Evolutionary conservation across 2,888 invertebrate genomes (phyloP).

Genomic region (Malachius bipustulatus): DNA sequence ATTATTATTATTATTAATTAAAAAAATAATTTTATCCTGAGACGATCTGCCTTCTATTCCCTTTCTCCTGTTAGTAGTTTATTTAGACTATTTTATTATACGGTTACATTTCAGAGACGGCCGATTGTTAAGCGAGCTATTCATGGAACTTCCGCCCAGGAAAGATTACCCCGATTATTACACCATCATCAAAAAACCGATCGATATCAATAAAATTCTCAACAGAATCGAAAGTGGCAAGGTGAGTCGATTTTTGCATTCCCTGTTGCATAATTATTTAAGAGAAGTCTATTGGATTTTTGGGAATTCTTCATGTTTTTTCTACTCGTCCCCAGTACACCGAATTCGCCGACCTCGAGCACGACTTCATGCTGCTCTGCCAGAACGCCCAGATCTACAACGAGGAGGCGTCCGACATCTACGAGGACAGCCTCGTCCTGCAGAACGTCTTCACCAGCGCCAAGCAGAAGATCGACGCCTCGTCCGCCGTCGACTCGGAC

Average conservation of each 20-base stretch:
- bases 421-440: conserved; percentile 90
- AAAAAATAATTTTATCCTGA: too few species aligned
- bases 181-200: conserved; percentile 88
- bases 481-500: conserved; percentile 39
- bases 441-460: conserved; percentile 70
- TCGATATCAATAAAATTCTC: conserved; percentile 90
- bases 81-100: too few species aligned
- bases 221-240: conserved; percentile 79
- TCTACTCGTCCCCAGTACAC: too few species aligned
- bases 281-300: too few species aligned
- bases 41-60: too few species aligned
- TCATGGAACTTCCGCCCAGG: conserved; percentile 88
- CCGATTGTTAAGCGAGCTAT: conserved; percentile 81
- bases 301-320: too few species aligned
- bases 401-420: conserved; percentile 90
- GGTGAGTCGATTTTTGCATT: too few species aligned
- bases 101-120: conserved; percentile 64
- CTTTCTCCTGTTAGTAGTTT: too few species aligned
- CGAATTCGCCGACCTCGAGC: conserved; percentile 71
- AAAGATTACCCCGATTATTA: conserved; percentile 94
- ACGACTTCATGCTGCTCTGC: conserved; percentile 90
- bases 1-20: too few species aligned
- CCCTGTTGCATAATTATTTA: too few species aligned
- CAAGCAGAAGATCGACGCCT: conserved; percentile 46
- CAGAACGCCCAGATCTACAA: conserved; percentile 97